These are phyloP conservation scores for Nesoenas mayeri DNA, from an alignment of 2,113 vertebrate genomes.

Conservation along the genomic window DNA sequence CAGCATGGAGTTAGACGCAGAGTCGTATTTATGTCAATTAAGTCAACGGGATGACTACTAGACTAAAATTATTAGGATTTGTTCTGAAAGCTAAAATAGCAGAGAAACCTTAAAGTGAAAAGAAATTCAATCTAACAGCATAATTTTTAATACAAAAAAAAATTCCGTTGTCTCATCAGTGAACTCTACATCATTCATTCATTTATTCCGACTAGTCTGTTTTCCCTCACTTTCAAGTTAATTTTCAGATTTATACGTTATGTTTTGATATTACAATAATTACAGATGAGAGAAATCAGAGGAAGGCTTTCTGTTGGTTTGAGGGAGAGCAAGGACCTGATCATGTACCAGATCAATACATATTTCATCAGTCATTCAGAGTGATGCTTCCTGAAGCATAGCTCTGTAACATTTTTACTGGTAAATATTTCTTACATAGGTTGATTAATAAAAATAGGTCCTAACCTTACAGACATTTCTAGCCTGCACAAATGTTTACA, in stretches of 20 bases:
- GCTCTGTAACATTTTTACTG: not conserved
- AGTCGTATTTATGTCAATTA: not conserved
- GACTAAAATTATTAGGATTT: not conserved
- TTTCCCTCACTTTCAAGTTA: not conserved
- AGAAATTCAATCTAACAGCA: not conserved
- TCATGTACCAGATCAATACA: not conserved
- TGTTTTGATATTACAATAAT: not conserved
- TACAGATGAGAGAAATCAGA: not conserved
- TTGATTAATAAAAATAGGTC: not conserved
- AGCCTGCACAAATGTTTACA: not conserved
- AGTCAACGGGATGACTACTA: not conserved
- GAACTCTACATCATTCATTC: not conserved
- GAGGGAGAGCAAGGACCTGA: not conserved
- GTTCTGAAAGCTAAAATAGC: not conserved
- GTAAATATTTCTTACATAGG: not conserved
- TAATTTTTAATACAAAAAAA: not conserved
- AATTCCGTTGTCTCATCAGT: not conserved
- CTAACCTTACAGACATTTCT: not conserved
- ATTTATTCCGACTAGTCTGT: fast-evolving
- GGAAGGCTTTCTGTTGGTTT: not conserved
- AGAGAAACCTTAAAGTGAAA: not conserved
- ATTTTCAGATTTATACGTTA: not conserved
- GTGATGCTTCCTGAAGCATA: not conserved
- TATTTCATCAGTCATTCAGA: not conserved
- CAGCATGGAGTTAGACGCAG: not conserved